phyloP scores from a whole-genome alignment of 2,888 invertebrate genomes.

The Noctua fimbriata region DNA sequence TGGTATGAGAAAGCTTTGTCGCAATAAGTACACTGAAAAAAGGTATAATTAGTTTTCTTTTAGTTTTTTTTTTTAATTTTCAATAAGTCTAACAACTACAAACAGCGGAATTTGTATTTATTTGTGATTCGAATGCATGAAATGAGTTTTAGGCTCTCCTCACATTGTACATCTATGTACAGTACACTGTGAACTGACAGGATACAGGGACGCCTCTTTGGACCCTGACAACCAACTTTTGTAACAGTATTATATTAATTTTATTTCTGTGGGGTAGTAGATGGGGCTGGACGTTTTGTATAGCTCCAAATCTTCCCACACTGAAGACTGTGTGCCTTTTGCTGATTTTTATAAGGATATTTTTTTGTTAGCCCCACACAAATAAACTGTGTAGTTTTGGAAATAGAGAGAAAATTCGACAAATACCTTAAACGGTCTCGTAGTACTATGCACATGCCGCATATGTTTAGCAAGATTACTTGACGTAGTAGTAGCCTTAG shows the following conservation, averaged over 20 bases:
- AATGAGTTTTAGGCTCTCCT: neutral
- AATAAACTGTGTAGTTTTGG: neutral
- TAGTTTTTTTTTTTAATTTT: neutral
- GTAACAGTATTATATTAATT: neutral
- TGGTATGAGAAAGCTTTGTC: conserved; percentile 87
- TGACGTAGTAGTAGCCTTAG: conserved; percentile 83
- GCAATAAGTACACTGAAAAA: conserved; percentile 84
- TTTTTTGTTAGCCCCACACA: neutral
- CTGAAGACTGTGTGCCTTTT: neutral
- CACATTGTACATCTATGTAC: neutral
- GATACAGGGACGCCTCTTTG: neutral
- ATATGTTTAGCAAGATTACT: conserved; percentile 87
- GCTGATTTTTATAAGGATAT: neutral
- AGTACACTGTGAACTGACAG: neutral
- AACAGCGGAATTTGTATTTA: neutral
- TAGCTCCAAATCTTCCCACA: neutral
- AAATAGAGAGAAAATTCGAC: neutral
- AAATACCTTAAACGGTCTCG: conserved; percentile 84
- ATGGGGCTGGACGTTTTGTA: neutral
- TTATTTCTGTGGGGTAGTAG: neutral
- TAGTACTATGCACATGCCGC: conserved; percentile 84
- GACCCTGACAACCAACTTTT: neutral
- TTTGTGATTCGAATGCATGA: neutral
- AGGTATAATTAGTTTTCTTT: neutral
- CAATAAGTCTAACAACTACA: neutral